Conservation (phyloP, 2,113 vertebrate genomes). For the Rhynchomys soricoides region DNA sequence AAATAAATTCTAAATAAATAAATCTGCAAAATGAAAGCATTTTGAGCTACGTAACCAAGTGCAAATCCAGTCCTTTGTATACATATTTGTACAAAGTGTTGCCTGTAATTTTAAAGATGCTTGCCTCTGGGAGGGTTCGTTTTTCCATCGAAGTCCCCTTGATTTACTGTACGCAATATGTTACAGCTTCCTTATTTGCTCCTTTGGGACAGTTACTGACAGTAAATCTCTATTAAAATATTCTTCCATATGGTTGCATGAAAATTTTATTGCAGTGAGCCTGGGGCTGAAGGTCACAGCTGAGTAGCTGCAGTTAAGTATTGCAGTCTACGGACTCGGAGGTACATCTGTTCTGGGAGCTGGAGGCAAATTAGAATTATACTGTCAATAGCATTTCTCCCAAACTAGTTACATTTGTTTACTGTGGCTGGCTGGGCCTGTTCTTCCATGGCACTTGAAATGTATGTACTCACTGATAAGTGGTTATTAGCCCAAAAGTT, state of each 20-base stretch:
- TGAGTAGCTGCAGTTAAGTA: conserved; percentile 94
- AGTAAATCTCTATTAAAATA: conserved; percentile 99
- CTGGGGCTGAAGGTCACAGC: conserved; percentile 95
- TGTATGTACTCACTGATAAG: no score
- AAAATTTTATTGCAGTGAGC: conserved; percentile 98
- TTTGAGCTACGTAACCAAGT: conserved; percentile 87
- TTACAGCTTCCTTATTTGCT: conserved; percentile 96
- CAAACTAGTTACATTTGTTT: conserved; percentile 89
- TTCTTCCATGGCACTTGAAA: conserved; percentile 67
- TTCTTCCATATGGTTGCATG: conserved; percentile 99
- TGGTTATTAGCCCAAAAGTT: no score
- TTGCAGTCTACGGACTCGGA: conserved; percentile 90
- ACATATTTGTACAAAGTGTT: conserved; percentile 94
- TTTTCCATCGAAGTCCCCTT: conserved; percentile 92
- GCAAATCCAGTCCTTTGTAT: conserved; percentile 91
- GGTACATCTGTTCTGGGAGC: conserved; percentile 94
- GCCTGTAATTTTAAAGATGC: conserved; percentile 93
- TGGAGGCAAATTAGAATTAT: conserved; percentile 93
- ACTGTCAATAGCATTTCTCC: conserved; percentile 91
- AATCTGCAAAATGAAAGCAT: conserved; percentile 87
- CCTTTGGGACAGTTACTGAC: conserved; percentile 93
- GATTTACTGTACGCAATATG: conserved; percentile 96
- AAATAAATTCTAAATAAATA: conserved; percentile 89
- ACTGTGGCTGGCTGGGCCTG: conserved; percentile 77
- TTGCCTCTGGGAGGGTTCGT: conserved; percentile 90